phyloP scores from a whole-genome alignment of 2,113 vertebrate species.

The Heloderma charlesbogerti region DNA sequence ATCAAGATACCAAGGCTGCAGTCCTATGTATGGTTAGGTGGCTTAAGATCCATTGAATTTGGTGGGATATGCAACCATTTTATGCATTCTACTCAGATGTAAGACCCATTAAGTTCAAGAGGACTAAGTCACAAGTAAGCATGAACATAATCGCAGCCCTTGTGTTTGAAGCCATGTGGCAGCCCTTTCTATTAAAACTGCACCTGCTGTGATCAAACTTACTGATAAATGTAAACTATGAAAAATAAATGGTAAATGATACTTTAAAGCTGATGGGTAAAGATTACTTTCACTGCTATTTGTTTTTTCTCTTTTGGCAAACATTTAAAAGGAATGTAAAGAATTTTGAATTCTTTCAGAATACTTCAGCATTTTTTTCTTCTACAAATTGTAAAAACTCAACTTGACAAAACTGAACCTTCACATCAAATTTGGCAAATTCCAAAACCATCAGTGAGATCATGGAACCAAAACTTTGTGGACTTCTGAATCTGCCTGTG shows the following conservation, averaged over 20 bases:
- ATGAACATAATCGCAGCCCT: neutral
- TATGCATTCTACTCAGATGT: neutral
- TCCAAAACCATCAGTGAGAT: fast-evolving
- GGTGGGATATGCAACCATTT: neutral
- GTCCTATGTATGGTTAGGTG: neutral
- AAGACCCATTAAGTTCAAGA: neutral
- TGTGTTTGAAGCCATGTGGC: neutral
- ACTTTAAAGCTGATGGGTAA: neutral
- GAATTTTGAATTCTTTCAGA: neutral
- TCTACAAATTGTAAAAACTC: fast-evolving
- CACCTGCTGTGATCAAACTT: constrained; percentile 65
- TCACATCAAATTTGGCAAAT: neutral
- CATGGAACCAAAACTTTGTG: fast-evolving
- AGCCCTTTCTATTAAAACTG: constrained; percentile 29
- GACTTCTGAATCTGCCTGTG: neutral
- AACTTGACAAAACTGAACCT: constrained; percentile 30
- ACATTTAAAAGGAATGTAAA: neutral
- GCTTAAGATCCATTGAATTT: neutral
- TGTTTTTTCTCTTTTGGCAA: neutral
- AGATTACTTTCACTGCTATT: neutral
- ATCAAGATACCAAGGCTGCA: neutral
- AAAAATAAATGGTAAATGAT: neutral
- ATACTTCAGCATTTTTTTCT: neutral
- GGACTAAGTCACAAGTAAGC: neutral
- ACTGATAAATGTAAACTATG: neutral